phyloP scores from a whole-genome alignment of 2,888 invertebrate species.

The Diarsia dahlii region DNA sequence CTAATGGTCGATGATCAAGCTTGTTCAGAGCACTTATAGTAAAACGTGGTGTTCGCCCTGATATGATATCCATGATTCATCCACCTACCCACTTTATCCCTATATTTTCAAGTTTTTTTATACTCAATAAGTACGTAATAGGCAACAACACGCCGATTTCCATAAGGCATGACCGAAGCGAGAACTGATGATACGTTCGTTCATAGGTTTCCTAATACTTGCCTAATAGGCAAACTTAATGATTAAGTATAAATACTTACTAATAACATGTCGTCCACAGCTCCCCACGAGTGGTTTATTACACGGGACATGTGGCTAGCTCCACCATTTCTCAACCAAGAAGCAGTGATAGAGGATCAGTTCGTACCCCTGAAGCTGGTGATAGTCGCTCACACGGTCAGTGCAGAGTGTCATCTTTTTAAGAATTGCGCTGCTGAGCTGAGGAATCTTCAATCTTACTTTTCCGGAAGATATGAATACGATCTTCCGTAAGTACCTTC shows the following conservation, averaged over 20 bases:
- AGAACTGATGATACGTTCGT: not conserved
- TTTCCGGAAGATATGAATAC: slow-evolving; percentile 48
- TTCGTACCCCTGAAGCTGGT: slow-evolving; percentile 81
- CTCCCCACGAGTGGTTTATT: slow-evolving; percentile 84
- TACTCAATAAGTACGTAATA: not conserved
- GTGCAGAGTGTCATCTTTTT: slow-evolving; percentile 76
- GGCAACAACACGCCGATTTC: not conserved
- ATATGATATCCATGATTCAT: too few species aligned
- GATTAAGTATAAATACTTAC: not conserved
- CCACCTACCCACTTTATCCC: too few species aligned
- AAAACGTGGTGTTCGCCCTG: too few species aligned
- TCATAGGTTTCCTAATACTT: not conserved
- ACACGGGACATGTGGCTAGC: slow-evolving; percentile 84
- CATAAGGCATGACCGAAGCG: not conserved
- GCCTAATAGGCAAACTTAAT: not conserved
- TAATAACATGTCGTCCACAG: slow-evolving; percentile 63
- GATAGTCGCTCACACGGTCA: slow-evolving; percentile 82
- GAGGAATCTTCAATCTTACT: slow-evolving; percentile 77
- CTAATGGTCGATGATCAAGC: too few species aligned
- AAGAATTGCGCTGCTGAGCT: slow-evolving; percentile 79
- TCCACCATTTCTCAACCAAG: slow-evolving; percentile 51
- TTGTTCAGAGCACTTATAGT: too few species aligned
- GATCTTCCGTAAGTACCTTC: slow-evolving; percentile 67
- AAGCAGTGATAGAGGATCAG: slow-evolving; percentile 40
- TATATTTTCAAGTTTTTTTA: too few species aligned